Percentiles rank a stretch among this genome's conserved stretches.
Evolutionary conservation across 2,113 vertebrate genomes (phyloP).

Genomic region (Synodontis membranacea): DNA sequence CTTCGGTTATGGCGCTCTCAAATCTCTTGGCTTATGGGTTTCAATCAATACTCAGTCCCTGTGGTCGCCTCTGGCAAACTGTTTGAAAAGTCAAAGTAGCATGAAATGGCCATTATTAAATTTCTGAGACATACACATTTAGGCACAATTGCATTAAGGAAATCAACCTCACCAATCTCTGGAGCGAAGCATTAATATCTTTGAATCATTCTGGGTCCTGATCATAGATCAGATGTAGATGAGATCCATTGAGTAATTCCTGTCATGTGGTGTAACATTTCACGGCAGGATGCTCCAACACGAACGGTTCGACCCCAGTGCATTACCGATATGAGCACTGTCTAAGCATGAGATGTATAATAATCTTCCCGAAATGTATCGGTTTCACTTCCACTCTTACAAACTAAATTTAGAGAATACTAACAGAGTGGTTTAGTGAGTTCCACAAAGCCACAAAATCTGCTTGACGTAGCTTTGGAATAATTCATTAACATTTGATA

Average conservation of each 20-base stretch:
- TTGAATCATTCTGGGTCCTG: conserved; percentile 69
- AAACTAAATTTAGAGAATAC: conserved; percentile 34
- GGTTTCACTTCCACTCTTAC: background rate
- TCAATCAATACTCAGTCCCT: conserved; percentile 72
- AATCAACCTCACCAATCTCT: conserved; percentile 75
- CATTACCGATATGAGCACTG: conserved; percentile 18
- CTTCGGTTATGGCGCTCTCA: conserved; percentile 64
- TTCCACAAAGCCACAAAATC: conserved; percentile 55
- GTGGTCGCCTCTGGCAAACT: conserved; percentile 74
- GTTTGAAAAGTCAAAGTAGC: conserved; percentile 79
- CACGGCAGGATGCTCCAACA: conserved; percentile 39
- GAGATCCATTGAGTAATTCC: conserved; percentile 36
- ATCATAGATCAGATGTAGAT: conserved; percentile 67
- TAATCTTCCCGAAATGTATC: conserved; percentile 31
- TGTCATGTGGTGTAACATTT: conserved; percentile 65
- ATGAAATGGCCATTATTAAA: conserved; percentile 81
- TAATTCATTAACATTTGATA: conserved; percentile 56
- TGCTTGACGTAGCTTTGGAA: conserved; percentile 59
- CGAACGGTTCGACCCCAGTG: conserved; percentile 14
- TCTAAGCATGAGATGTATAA: conserved; percentile 13
- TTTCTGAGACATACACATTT: conserved; percentile 77
- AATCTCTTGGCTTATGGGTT: conserved; percentile 62
- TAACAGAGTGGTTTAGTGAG: conserved; percentile 32
- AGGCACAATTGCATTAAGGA: conserved; percentile 78
- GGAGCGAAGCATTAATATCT: conserved; percentile 73